Evolutionary conservation across 2,888 invertebrate species (phyloP).

Genomic region (Aphodius sticticus): DNA sequence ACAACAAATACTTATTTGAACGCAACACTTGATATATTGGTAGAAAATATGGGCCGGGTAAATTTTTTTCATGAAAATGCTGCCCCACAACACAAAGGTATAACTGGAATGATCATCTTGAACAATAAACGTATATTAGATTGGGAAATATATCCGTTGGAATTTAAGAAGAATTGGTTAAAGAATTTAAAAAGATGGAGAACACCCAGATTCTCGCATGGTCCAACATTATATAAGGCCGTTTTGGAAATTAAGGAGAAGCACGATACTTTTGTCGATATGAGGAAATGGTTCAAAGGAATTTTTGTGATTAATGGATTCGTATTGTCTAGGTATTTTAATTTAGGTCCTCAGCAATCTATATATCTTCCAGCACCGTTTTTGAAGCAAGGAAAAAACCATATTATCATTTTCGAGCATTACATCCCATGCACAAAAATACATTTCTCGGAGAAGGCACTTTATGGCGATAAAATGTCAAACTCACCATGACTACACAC

Average conservation of each 20-base stretch:
- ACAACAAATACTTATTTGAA: conserved; percentile 52
- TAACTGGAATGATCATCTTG: conserved; percentile 72
- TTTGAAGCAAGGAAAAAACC: conserved; percentile 64
- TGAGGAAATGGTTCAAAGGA: conserved; percentile 87
- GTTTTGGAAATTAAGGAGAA: conserved; percentile 62
- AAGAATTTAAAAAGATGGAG: conserved; percentile 53
- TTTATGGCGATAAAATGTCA: neutral
- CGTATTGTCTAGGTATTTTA: conserved; percentile 87
- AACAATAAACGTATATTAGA: conserved; percentile 56
- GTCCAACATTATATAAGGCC: conserved; percentile 67
- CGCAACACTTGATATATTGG: conserved; percentile 57
- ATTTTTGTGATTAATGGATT: conserved; percentile 84
- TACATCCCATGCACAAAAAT: conserved; percentile 43
- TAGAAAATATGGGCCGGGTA: conserved; percentile 84
- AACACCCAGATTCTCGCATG: conserved; percentile 46
- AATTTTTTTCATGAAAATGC: conserved; percentile 62
- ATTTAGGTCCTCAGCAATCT: conserved; percentile 81
- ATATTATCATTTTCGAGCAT: conserved; percentile 56
- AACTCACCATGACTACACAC: neutral
- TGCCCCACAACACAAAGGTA: conserved; percentile 66
- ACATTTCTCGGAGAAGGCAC: neutral
- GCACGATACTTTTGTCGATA: conserved; percentile 79
- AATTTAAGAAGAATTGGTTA: conserved; percentile 61
- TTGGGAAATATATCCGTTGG: conserved; percentile 63
- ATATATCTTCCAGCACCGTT: conserved; percentile 83